Percentiles rank a stretch among this genome's conserved stretches.
Conservation (phyloP, 2,797 vertebrate genomes). For the Eupleurogrammus muticus region DNA sequence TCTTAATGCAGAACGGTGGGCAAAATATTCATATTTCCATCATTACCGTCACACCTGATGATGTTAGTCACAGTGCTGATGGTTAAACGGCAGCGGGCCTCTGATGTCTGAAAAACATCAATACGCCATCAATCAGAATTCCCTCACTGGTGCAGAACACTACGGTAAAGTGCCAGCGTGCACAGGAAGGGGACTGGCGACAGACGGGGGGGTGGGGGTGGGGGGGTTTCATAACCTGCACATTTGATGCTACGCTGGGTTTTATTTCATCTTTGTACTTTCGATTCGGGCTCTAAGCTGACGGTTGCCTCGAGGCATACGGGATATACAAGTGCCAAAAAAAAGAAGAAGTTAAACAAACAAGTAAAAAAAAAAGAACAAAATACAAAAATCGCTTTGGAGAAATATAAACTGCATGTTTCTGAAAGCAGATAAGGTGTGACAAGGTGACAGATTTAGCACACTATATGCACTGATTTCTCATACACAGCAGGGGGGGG, state of each 20-base stretch:
- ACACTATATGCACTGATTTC: background rate
- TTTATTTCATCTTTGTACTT: constrained; percentile 23
- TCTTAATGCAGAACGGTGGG: background rate
- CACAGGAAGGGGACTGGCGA: constrained; percentile 47
- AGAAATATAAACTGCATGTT: background rate
- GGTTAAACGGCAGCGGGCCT: constrained; percentile 64
- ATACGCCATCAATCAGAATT: constrained; percentile 61
- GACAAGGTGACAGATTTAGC: background rate
- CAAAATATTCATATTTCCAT: constrained; percentile 58
- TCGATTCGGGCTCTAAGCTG: constrained; percentile 6
- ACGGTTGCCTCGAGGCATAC: background rate
- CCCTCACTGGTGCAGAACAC: constrained; percentile 31
- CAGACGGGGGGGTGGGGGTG: constrained; percentile 34
- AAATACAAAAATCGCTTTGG: too few relatives aligned
- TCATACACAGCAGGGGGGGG: background rate
- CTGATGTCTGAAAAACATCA: constrained; percentile 51
- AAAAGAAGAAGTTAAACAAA: background rate
- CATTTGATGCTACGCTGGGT: constrained; percentile 8
- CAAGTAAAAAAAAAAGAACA: too few relatives aligned
- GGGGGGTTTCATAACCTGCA: constrained; percentile 34
- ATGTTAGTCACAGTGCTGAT: constrained; percentile 66
- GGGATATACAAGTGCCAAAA: background rate
- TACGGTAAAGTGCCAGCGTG: constrained; percentile 46
- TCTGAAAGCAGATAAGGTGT: background rate
- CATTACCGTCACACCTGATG: constrained; percentile 52